A percentile compares a stretch with the other conserved stretches of the same genome.
Evolutionary conservation across 1,140 invertebrate genomes (phyloP).

Genomic region (Lepeophtheirus salmonis): DNA sequence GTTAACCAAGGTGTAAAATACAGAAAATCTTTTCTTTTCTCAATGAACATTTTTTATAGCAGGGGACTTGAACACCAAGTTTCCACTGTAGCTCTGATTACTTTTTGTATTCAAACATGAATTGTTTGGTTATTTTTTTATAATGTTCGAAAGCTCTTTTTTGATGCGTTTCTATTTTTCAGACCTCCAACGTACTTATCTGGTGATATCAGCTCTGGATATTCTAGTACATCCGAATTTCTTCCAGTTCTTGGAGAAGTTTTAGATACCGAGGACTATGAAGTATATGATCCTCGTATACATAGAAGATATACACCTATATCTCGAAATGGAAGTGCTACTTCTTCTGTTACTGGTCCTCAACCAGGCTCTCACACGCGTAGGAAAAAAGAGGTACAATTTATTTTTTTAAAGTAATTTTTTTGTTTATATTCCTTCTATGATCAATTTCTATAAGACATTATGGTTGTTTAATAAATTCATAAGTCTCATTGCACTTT

Average conservation of each 20-base stretch:
- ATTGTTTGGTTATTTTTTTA: not conserved
- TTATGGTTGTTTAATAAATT: too few species aligned
- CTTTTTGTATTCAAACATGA: too few species aligned
- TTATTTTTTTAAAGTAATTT: too few species aligned
- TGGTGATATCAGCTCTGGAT: conserved; percentile 10
- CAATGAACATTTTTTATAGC: too few species aligned
- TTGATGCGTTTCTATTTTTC: not conserved
- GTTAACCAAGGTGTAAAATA: too few species aligned
- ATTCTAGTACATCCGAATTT: conserved; percentile 10
- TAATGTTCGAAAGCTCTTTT: not conserved
- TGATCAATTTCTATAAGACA: too few species aligned
- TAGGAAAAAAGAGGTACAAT: not conserved
- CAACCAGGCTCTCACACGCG: not conserved
- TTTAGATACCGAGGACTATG: conserved; percentile 11
- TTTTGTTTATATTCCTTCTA: too few species aligned
- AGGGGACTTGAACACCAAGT: too few species aligned
- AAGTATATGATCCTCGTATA: conserved; percentile 9
- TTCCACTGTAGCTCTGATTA: too few species aligned
- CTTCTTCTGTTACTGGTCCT: not conserved
- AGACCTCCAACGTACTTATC: not conserved
- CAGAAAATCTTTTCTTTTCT: too few species aligned
- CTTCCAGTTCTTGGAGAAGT: not conserved
- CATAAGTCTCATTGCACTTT: too few species aligned
- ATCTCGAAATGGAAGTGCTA: not conserved
- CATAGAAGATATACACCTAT: conserved; percentile 2